Base-by-base conservation (phyloP, 1,140 invertebrate species). In the Caenorhabditis briggsae region DNA sequence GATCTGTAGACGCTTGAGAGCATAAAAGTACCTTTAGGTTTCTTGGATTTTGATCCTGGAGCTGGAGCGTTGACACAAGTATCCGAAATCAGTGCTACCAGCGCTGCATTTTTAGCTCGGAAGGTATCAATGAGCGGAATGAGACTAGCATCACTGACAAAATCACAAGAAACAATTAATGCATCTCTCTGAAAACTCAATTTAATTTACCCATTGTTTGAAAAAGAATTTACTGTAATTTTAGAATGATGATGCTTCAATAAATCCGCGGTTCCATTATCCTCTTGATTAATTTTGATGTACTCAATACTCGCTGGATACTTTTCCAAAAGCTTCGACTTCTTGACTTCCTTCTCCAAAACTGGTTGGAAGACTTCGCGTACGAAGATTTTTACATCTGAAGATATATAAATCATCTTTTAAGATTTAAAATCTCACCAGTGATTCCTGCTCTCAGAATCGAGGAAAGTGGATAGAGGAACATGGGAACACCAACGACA, bases 11-110 rank as follows among this genome's bases (percentile, higher is more conserved):
- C 11, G n/a, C n/a, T n/a, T n/a, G n/a, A 9, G 18, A 50, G 46
- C 8, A 25, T 7, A 70, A 83, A 84, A 14, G 0, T 43, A 87
- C 86, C 86, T 85, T 55, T 87, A 5, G 55, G 41, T 58, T 82
- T 78, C 25, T 87, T 87, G 0, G 83, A 53, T 58, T 85, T 87
- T 18, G 86, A 58, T 46, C 86, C 86, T n/a, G 86, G 86, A 0
- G 61, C 65, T 1, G 82, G 59, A 18, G 83, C 25, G n/a, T 58
- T 65, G 8, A 82, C 84, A 55, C 61, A 84, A 8, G 58, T 55
- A 18, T 87, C 83, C 2, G 82, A 20, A 20, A 53, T 50, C 6
- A 70, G 25, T 2, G 85, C 85, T 9, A 86, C 50, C 41, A 50
- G 58, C 3, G 74, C 50, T 9, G 59, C 43, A 74, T 84, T 70